A percentile compares a stretch with the other conserved stretches of the same genome.
These are phyloP conservation scores for Anodontia alba DNA, from an alignment of 2,888 invertebrate species.

Conservation along the genomic window DNA sequence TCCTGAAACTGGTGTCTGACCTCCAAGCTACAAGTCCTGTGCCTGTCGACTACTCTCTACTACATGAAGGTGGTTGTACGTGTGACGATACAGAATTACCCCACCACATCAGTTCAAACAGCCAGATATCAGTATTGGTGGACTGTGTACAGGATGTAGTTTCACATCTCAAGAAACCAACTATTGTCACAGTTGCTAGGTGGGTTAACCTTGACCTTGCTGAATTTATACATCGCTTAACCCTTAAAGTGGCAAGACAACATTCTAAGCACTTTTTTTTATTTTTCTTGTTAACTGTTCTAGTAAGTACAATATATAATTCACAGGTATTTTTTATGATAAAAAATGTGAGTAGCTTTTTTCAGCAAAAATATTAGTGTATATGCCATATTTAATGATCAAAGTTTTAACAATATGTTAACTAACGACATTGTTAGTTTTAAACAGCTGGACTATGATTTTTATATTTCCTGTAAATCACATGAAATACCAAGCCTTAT, in stretches of 20 bases:
- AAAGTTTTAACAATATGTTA: too few relatives aligned
- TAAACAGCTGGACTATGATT: too few relatives aligned
- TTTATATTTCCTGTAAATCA: too few relatives aligned
- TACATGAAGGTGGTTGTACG: constrained; percentile 95
- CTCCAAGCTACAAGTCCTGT: constrained; percentile 8
- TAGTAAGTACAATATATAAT: too few relatives aligned
- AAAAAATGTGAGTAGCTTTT: too few relatives aligned
- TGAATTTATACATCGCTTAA: background rate
- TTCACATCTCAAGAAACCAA: constrained; percentile 88
- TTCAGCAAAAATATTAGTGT: too few relatives aligned
- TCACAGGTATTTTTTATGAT: background rate
- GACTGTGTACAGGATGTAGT: constrained; percentile 87
- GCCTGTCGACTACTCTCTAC: constrained; percentile 89
- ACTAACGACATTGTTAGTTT: too few relatives aligned
- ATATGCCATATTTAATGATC: too few relatives aligned
- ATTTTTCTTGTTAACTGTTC: background rate
- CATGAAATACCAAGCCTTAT: too few relatives aligned
- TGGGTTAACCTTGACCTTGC: constrained; percentile 59
- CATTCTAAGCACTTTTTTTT: background rate
- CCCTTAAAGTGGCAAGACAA: background rate
- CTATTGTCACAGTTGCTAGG: constrained; percentile 91
- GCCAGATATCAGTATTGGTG: constrained; percentile 89
- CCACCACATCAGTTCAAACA: constrained; percentile 91
- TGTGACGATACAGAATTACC: constrained; percentile 93
- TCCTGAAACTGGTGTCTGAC: constrained; percentile 47